Conservation (phyloP, 2,888 invertebrate species). For the Leucoptera coffeella region DNA sequence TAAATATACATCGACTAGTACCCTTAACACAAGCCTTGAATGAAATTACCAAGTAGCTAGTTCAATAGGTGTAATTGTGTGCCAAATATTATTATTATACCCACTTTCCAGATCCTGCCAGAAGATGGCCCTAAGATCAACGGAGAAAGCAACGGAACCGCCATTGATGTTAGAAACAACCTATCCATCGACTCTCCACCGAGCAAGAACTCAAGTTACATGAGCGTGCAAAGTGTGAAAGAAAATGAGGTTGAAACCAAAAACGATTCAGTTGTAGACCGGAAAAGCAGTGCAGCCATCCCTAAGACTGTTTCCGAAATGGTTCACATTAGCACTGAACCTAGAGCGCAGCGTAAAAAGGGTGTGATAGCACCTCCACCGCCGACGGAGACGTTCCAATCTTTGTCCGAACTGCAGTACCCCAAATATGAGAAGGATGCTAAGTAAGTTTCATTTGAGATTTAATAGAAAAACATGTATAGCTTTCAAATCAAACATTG, state of each 20-base stretch:
- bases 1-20: too few species aligned
- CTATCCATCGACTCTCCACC: conserved; percentile 11
- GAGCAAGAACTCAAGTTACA: conserved; percentile 21
- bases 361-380: conserved; percentile 50
- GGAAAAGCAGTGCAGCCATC: conserved; percentile 17
- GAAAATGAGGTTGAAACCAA: conserved; percentile 18
- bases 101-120: conserved; percentile 23
- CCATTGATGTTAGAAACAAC: conserved; percentile 10
- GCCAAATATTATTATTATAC: neutral
- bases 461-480: neutral
- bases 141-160: conserved; percentile 7
- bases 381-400: conserved; percentile 26
- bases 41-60: too few species aligned
- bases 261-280: conserved; percentile 15
- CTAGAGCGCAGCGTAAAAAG: conserved; percentile 22
- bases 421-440: conserved; percentile 52
- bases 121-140: conserved; percentile 11
- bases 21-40: too few species aligned
- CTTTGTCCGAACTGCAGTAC: conserved; percentile 35
- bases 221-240: conserved; percentile 22
- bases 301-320: conserved; percentile 30
- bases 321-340: conserved; percentile 16
- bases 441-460: conserved; percentile 24
- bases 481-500: neutral
- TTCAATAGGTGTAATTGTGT: neutral